phyloP scores from a whole-genome alignment of 23 tunicate species.

The Trididemnum miniatum region DNA sequence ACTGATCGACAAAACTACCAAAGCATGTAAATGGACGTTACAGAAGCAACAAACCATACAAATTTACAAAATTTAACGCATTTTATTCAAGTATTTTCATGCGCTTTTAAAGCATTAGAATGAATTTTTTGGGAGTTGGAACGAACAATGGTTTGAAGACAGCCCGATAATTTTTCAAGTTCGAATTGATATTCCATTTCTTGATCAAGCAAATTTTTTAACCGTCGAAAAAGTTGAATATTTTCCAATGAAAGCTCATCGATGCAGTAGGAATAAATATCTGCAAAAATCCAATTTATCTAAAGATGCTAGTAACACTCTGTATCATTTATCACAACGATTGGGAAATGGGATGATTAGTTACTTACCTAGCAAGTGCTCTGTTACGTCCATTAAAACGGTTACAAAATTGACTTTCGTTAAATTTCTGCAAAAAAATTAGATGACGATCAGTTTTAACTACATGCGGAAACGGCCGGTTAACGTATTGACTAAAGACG shows the following conservation, averaged over 20 bases:
- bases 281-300: conserved; percentile 19
- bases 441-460: too few species aligned
- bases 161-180: conserved; percentile 55
- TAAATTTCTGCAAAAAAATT: too few species aligned
- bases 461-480: too few species aligned
- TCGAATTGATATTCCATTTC: conserved; percentile 55
- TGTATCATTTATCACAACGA: background rate
- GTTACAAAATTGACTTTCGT: too few species aligned
- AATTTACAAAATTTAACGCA: too few species aligned
- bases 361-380: background rate
- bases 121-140: conserved; percentile 17
- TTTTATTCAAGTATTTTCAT: background rate
- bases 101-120: background rate
- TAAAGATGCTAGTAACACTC: too few species aligned
- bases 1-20: too few species aligned
- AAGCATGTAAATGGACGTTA: too few species aligned
- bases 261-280: conserved; percentile 44
- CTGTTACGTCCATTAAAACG: too few species aligned
- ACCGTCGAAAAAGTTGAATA: conserved; percentile 31
- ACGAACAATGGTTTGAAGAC: conserved; percentile 43
- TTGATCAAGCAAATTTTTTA: conserved; percentile 15
- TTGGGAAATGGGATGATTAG: background rate
- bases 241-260: conserved; percentile 39
- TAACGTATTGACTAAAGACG: too few species aligned
- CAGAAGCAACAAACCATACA: too few species aligned